Evolutionary conservation across 2,888 invertebrate species (phyloP).

Genomic region (Andrena camellia): DNA sequence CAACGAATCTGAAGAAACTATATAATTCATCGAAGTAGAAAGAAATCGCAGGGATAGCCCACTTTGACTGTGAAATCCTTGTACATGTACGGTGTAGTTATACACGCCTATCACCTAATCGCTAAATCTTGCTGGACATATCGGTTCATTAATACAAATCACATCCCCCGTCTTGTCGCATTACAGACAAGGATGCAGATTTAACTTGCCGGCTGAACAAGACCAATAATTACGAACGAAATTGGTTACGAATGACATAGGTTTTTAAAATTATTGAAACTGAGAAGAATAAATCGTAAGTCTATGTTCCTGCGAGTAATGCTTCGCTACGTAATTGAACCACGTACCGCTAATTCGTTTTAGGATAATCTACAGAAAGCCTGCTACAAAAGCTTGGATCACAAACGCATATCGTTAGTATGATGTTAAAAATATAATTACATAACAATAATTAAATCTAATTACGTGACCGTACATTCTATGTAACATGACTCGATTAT

Average conservation of each 20-base stretch:
- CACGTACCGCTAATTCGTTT: not conserved
- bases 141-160: slow-evolving; percentile 14
- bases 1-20: not conserved
- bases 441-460: slow-evolving; percentile 18
- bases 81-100: slow-evolving; percentile 3
- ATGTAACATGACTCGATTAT: not conserved
- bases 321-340: not conserved
- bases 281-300: not conserved
- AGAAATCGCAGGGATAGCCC: not conserved
- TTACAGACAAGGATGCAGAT: slow-evolving; percentile 29
- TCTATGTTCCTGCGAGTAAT: slow-evolving; percentile 15
- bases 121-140: slow-evolving; percentile 13
- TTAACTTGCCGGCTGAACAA: not conserved
- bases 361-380: not conserved
- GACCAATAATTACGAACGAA: not conserved
- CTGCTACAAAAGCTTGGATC: not conserved
- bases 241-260: not conserved
- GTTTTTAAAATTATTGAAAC: not conserved
- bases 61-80: slow-evolving; percentile 28
- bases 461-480: not conserved
- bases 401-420: slow-evolving; percentile 10
- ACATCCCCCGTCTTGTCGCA: not conserved
- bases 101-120: slow-evolving; percentile 13
- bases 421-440: not conserved
- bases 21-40: slow-evolving; percentile 1